A percentile compares a stretch with the other conserved stretches of the same genome.
Conservation (phyloP, 2,113 vertebrate genomes). For the Nyctibius bracteatus region DNA sequence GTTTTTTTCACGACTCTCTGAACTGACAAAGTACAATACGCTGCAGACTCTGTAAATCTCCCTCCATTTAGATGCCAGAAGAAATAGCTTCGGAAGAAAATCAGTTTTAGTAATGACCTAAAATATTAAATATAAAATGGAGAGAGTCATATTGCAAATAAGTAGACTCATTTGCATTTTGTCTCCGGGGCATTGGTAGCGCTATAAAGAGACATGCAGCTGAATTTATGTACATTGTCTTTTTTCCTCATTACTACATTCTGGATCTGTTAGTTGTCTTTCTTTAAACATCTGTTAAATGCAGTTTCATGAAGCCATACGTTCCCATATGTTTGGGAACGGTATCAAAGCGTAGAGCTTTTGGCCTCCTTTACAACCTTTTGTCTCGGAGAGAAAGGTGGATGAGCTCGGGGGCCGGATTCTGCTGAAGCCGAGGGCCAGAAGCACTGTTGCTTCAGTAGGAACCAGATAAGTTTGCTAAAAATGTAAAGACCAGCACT, state of each 20-base stretch:
- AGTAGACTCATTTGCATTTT: constrained; percentile 65
- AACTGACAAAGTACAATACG: constrained; percentile 38
- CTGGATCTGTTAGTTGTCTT: constrained; percentile 75
- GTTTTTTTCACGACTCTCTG: constrained; percentile 5
- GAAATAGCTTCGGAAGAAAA: constrained; percentile 61
- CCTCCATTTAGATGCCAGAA: constrained; percentile 54
- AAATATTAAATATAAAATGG: constrained; percentile 66
- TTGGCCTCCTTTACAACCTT: constrained; percentile 66
- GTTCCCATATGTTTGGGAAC: constrained; percentile 78
- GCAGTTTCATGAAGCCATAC: constrained; percentile 64
- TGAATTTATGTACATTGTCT: constrained; percentile 65
- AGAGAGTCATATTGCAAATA: constrained; percentile 63
- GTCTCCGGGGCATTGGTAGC: constrained; percentile 53
- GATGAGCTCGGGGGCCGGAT: not conserved
- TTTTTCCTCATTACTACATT: constrained; percentile 67
- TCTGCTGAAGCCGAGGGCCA: not conserved
- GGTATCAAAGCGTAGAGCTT: constrained; percentile 65
- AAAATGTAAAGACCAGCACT: not conserved
- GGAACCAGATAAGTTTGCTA: not conserved
- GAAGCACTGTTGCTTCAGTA: not conserved
- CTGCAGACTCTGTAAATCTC: constrained; percentile 41
- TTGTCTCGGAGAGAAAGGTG: constrained; percentile 61
- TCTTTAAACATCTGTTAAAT: constrained; percentile 80
- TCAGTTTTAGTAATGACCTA: constrained; percentile 51
- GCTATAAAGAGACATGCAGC: constrained; percentile 47